Evolutionary conservation across 1,140 invertebrate genomes (phyloP).

Genomic region (Linepithema humile): DNA sequence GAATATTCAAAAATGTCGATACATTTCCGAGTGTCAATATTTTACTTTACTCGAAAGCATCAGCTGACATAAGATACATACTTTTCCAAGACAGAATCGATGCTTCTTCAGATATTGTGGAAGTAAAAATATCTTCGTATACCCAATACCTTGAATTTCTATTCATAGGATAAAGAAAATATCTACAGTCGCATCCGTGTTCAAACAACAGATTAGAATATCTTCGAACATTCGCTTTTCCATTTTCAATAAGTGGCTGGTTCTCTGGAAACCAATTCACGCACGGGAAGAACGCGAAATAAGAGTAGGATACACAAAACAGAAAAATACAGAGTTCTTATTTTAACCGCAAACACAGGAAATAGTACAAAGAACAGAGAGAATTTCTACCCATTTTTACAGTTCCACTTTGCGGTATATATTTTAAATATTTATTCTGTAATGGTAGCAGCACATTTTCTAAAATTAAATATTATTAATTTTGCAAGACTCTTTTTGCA

Average conservation of each 20-base stretch:
- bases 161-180: neutral
- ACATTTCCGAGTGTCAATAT: conserved; percentile 15
- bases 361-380: neutral
- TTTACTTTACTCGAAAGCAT: conserved; percentile 11
- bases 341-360: neutral
- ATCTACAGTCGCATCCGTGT: neutral
- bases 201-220: conserved; percentile 16
- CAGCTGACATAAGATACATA: conserved; percentile 13
- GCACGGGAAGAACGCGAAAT: neutral
- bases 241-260: neutral
- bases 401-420: neutral
- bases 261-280: neutral
- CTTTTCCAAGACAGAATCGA: conserved; percentile 28
- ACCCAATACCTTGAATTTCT: conserved; percentile 2
- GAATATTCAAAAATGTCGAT: conserved; percentile 23
- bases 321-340: neutral
- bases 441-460: neutral
- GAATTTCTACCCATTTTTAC: neutral
- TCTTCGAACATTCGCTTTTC: neutral
- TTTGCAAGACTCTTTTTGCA: too few species aligned
- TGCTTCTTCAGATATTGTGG: neutral
- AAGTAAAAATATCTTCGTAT: conserved; percentile 13
- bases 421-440: neutral
- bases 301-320: neutral
- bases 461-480: neutral